These are phyloP conservation scores for Lathamus discolor DNA, from an alignment of 2,113 vertebrate genomes.

Conservation along the genomic window DNA sequence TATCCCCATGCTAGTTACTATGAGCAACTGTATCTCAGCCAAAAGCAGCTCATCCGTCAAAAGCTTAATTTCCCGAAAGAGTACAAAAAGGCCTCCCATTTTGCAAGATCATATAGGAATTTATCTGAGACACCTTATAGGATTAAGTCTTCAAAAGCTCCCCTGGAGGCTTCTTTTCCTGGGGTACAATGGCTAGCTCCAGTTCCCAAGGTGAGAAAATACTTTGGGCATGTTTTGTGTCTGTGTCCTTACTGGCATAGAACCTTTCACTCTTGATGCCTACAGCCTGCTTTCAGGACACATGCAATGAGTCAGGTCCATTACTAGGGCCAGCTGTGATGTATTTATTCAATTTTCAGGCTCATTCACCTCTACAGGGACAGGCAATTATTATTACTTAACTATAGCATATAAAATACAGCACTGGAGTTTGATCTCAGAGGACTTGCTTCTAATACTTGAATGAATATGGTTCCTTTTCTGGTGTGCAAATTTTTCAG, in stretches of 20 bases:
- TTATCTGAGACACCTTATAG: background rate
- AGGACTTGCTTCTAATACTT: background rate
- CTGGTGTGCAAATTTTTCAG: background rate
- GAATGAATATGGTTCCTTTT: background rate
- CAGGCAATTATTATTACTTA: background rate
- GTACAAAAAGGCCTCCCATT: background rate
- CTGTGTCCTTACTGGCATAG: background rate
- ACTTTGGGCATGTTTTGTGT: background rate
- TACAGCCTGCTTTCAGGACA: background rate
- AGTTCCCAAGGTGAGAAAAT: background rate
- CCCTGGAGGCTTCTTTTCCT: background rate
- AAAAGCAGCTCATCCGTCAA: background rate
- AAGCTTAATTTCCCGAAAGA: background rate
- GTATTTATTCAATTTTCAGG: background rate
- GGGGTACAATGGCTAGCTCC: background rate
- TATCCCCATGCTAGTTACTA: background rate
- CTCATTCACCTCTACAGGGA: background rate
- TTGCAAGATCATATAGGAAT: background rate
- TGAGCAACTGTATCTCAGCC: background rate
- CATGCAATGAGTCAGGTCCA: rapidly evolving
- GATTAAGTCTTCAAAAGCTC: background rate
- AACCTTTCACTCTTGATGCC: background rate
- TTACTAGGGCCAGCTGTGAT: background rate
- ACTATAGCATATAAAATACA: background rate
- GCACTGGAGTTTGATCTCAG: background rate